phyloP scores from a whole-genome alignment of 2,888 invertebrate genomes.

The Caenorhabditis sulstoni region DNA sequence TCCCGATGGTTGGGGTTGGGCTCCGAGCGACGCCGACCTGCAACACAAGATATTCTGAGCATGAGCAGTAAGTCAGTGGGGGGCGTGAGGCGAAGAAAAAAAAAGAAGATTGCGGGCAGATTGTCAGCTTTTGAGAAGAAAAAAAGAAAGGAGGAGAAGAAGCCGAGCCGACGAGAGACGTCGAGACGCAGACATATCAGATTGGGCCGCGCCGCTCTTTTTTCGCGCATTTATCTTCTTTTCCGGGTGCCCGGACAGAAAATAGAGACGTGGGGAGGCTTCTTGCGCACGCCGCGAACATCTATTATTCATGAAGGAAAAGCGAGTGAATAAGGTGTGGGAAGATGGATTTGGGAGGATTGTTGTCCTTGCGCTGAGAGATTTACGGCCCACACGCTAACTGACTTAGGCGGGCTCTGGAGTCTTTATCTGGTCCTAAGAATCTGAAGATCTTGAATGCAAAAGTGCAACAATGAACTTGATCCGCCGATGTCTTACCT shows the following conservation, averaged over 20 bases:
- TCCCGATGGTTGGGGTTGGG: conserved; percentile 34
- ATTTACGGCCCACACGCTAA: too few species aligned
- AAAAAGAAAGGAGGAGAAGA: not conserved
- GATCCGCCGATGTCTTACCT: too few species aligned
- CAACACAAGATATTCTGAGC: too few species aligned
- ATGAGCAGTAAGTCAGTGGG: too few species aligned
- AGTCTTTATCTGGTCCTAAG: too few species aligned
- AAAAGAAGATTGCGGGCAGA: conserved; percentile 40
- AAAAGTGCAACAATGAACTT: too few species aligned
- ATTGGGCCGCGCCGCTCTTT: conserved; percentile 7
- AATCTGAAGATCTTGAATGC: too few species aligned
- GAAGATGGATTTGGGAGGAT: too few species aligned
- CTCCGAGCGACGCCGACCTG: conserved; percentile 57
- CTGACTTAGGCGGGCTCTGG: too few species aligned
- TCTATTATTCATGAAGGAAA: conserved; percentile 49
- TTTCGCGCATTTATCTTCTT: conserved; percentile 46
- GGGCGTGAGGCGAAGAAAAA: not conserved
- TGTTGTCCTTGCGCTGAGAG: too few species aligned
- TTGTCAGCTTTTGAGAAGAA: not conserved
- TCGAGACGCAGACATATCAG: conserved; percentile 41
- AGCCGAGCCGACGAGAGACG: not conserved
- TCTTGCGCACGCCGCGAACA: conserved; percentile 24
- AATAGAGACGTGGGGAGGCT: too few species aligned
- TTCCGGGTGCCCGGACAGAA: conserved; percentile 11
- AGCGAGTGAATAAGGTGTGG: not conserved